phyloP scores from a whole-genome alignment of 2,113 vertebrate species.

The Mormyrus lacerda region DNA sequence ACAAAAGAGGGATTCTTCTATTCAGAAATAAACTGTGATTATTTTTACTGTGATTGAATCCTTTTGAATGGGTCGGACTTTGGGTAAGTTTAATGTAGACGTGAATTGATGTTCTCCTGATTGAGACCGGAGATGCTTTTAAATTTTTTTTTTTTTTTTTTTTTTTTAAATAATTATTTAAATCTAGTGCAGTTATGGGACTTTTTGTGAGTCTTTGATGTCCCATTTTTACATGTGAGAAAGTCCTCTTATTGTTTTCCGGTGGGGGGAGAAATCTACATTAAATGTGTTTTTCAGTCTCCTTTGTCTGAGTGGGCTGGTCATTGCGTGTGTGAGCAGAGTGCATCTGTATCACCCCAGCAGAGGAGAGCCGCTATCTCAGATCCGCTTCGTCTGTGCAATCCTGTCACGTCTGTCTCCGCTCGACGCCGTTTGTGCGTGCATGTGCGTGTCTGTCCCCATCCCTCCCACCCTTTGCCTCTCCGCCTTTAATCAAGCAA shows the following conservation, averaged over 20 bases:
- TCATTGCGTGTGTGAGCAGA: background rate
- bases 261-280: background rate
- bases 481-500: conserved; percentile 62
- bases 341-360: background rate
- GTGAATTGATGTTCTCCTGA: background rate
- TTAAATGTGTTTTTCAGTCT: conserved; percentile 21
- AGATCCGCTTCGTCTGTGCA: background rate
- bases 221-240: background rate
- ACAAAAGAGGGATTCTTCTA: background rate
- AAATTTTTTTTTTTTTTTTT: background rate
- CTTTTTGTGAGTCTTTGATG: background rate
- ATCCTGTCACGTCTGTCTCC: background rate
- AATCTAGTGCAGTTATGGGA: background rate
- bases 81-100: background rate
- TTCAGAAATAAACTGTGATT: conserved; percentile 1
- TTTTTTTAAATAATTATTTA: background rate
- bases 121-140: background rate
- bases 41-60: background rate
- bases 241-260: background rate
- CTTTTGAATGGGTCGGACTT: background rate
- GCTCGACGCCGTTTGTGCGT: background rate
- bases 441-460: conserved; percentile 33
- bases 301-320: background rate
- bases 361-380: background rate
- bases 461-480: conserved; percentile 38